Percentiles rank a stretch among this genome's conserved stretches.
phyloP scores from a whole-genome alignment of 2,888 invertebrate genomes.

The Loripinus fragilis region DNA sequence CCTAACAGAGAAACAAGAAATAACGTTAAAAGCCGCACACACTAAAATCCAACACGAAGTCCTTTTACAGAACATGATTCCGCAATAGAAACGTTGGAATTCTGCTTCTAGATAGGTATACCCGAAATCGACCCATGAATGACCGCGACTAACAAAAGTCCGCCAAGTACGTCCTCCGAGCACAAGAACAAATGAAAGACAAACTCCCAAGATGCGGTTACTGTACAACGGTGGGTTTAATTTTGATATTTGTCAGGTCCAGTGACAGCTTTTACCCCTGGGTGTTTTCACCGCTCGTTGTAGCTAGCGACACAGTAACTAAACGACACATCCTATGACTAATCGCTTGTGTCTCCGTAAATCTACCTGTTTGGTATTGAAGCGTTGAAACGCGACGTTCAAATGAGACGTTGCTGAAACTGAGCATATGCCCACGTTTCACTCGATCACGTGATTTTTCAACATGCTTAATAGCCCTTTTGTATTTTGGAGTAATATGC shows the following conservation, averaged over 20 bases:
- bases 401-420: not conserved
- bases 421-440: too few relatives aligned
- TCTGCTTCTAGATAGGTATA: not conserved
- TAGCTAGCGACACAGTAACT: not conserved
- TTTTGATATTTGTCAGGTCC: not conserved
- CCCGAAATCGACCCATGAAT: not conserved
- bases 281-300: not conserved
- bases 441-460: too few relatives aligned
- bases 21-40: not conserved
- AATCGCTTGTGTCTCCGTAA: not conserved
- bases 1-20: not conserved
- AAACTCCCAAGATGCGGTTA: not conserved
- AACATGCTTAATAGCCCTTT: too few relatives aligned
- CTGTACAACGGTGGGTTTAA: not conserved
- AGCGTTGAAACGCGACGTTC: too few relatives aligned
- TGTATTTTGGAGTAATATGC: not conserved
- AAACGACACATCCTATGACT: not conserved
- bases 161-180: not conserved
- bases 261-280: not conserved
- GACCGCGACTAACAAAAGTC: not conserved
- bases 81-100: not conserved
- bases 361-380: too few relatives aligned
- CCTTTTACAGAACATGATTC: conserved; percentile 4
- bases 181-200: conserved; percentile 3
- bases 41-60: not conserved